Conservation (phyloP, 2,113 vertebrate species). For the Cyanistes caeruleus region DNA sequence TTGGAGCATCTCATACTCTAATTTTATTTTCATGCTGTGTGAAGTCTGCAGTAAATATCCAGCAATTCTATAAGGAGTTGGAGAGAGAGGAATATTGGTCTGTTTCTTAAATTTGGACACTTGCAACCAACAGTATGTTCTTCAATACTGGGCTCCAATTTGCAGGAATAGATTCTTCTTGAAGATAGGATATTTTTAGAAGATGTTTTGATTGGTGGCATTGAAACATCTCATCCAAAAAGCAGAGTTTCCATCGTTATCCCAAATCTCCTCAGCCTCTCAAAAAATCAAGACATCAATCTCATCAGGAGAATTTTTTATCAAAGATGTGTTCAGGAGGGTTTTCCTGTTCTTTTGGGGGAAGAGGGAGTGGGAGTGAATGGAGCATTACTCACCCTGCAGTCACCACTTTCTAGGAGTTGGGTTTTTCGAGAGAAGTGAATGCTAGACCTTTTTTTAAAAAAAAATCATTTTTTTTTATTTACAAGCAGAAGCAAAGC, state of each 20-base stretch:
- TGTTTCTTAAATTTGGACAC: neutral
- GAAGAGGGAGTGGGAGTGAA: neutral
- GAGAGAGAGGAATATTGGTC: neutral
- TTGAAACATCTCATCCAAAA: neutral
- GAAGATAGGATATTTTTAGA: constrained; percentile 15
- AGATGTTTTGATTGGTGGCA: constrained; percentile 17
- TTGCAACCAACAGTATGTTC: neutral
- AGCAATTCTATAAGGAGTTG: neutral
- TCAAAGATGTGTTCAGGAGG: neutral
- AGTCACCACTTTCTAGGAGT: neutral
- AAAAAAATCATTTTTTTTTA: neutral
- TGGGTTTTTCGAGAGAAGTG: neutral
- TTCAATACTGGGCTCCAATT: neutral
- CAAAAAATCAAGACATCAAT: neutral
- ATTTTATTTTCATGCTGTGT: neutral
- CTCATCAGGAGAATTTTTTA: neutral
- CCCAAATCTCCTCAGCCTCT: neutral
- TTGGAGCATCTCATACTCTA: neutral
- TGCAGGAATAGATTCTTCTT: neutral
- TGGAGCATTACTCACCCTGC: neutral
- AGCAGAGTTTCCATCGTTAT: neutral
- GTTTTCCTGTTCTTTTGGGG: neutral
- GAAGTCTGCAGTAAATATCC: neutral
- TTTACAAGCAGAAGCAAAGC: neutral
- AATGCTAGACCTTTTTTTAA: neutral